A percentile compares a stretch with the other conserved stretches of the same genome.
Conservation (phyloP, 1,140 invertebrate genomes). For the Neodiprion fabricii region DNA sequence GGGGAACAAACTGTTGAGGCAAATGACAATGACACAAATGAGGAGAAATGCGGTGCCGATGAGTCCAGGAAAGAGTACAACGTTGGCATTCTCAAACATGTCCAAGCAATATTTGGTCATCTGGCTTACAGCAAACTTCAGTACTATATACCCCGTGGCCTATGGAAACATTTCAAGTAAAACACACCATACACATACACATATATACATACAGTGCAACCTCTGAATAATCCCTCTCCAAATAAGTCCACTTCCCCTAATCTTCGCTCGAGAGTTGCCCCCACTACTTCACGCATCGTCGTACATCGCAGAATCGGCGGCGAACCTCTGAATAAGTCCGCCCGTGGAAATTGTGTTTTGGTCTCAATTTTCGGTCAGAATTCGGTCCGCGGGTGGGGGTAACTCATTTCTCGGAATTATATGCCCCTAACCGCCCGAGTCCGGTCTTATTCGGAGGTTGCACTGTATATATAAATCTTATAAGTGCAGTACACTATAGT, state of each 20-base stretch:
- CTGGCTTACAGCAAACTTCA: slow-evolving; percentile 94
- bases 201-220: neutral
- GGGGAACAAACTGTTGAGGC: slow-evolving; percentile 63
- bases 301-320: too few species aligned
- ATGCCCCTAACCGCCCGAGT: too few species aligned
- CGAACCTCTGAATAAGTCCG: too few species aligned
- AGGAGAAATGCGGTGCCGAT: slow-evolving; percentile 61
- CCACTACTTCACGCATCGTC: too few species aligned
- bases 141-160: slow-evolving; percentile 94
- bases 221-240: too few species aligned
- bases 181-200: slow-evolving; percentile 27
- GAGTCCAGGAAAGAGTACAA: slow-evolving; percentile 86
- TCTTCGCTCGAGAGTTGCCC: too few species aligned
- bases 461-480: neutral
- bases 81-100: slow-evolving; percentile 93
- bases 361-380: too few species aligned
- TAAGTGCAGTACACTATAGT: neutral
- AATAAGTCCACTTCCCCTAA: too few species aligned
- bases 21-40: slow-evolving; percentile 63
- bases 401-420: too few species aligned
- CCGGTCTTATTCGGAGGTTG: too few species aligned
- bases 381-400: too few species aligned
- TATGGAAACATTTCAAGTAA: slow-evolving; percentile 98
- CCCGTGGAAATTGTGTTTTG: too few species aligned
- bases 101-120: slow-evolving; percentile 98